Percentiles rank a stretch among this genome's conserved stretches.
Evolutionary conservation across 2,797 vertebrate species (phyloP).

Genomic region (Periparus ater): DNA sequence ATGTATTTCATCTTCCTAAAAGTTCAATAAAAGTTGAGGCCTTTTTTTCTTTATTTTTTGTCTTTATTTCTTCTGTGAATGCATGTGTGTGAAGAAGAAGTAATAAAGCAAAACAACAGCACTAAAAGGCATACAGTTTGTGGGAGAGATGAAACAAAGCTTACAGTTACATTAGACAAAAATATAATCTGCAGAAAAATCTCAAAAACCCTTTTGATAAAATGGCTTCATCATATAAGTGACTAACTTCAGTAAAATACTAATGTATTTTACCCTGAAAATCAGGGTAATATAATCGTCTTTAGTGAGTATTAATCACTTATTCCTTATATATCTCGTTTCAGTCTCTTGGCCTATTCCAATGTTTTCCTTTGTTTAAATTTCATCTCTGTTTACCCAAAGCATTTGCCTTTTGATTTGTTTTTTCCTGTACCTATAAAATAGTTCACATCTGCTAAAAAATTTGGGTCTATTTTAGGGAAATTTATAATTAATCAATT

Average conservation of each 20-base stretch:
- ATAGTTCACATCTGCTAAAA: not conserved
- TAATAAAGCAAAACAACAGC: not conserved
- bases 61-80: not conserved
- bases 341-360: not conserved
- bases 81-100: not conserved
- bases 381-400: not conserved
- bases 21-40: not conserved
- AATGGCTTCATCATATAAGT: not conserved
- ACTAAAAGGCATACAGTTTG: not conserved
- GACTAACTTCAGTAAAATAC: not conserved
- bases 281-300: not conserved
- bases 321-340: not conserved
- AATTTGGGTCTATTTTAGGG: not conserved
- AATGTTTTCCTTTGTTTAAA: not conserved
- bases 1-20: not conserved
- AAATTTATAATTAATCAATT: not conserved
- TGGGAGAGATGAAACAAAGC: not conserved
- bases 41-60: not conserved
- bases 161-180: not conserved
- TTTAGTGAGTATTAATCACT: not conserved
- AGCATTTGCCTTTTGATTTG: not conserved
- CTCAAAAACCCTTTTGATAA: not conserved
- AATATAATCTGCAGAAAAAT: not conserved
- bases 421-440: not conserved
- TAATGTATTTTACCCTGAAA: not conserved